These are phyloP conservation scores for Hydra vulgaris DNA, from an alignment of 30 jellyfish, hydroid and myxozoan species.

Conservation along the genomic window DNA sequence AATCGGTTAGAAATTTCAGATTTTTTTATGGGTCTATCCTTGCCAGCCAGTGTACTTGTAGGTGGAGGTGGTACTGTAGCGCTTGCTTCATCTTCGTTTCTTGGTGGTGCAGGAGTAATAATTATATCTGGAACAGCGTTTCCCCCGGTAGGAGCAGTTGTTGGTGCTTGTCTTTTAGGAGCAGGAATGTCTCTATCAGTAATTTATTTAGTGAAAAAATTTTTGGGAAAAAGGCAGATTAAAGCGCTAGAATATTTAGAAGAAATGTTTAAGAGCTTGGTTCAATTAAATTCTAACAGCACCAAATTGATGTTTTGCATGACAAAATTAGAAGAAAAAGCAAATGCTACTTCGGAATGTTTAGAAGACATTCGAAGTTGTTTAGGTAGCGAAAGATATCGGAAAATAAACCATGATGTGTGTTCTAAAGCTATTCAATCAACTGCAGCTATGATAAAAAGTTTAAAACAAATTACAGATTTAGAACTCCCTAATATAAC, in stretches of 20 bases:
- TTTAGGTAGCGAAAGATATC: neutral
- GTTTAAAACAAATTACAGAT: neutral
- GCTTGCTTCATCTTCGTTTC: no score
- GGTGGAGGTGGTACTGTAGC: no score
- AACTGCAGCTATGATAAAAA: neutral
- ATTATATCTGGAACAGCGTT: neutral
- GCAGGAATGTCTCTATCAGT: neutral
- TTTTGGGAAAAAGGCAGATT: neutral
- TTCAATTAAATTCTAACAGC: neutral
- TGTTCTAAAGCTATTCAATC: neutral
- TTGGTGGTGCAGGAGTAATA: no score
- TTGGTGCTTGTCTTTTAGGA: neutral
- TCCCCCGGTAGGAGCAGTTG: neutral
- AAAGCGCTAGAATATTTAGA: neutral
- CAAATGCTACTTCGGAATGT: neutral
- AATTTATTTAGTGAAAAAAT: neutral
- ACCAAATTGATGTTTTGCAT: neutral
- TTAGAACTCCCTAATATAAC: no score
- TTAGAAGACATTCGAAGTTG: neutral
- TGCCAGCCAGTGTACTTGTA: no score
- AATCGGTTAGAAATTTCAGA: neutral
- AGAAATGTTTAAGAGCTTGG: neutral
- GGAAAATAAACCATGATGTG: neutral
- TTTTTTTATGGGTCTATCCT: no score
- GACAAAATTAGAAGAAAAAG: neutral